These are phyloP conservation scores for Heliconius cydno DNA, from an alignment of 2,888 invertebrate species.

Conservation along the genomic window DNA sequence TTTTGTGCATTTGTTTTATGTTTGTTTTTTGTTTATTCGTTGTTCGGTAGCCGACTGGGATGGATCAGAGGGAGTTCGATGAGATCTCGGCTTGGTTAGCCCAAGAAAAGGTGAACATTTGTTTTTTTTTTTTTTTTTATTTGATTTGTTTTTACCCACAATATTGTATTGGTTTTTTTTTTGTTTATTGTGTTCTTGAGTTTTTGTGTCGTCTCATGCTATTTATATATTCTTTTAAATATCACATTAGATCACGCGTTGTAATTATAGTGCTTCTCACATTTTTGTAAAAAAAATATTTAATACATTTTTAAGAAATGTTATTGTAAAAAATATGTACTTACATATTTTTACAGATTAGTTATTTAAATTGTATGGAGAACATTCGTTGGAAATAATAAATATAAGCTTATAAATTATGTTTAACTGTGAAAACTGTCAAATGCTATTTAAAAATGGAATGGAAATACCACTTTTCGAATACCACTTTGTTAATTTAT, in stretches of 20 bases:
- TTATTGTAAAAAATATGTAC: too few relatives aligned
- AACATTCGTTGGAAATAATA: background rate
- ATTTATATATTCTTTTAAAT: background rate
- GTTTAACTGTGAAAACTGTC: background rate
- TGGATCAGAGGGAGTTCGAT: conserved; percentile 93
- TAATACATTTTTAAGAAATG: too few relatives aligned
- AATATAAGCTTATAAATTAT: background rate
- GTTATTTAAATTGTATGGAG: background rate
- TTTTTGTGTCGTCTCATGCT: background rate
- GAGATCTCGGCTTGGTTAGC: conserved; percentile 98
- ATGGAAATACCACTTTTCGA: background rate
- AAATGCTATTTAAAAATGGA: background rate
- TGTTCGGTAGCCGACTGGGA: conserved; percentile 75
- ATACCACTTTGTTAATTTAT: background rate
- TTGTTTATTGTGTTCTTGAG: background rate
- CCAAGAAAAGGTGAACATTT: conserved; percentile 86
- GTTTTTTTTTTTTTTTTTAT: conserved; percentile 45
- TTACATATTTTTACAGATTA: background rate
- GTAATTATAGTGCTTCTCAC: background rate
- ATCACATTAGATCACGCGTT: background rate
- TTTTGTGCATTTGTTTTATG: conserved; percentile 45
- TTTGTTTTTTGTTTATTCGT: conserved; percentile 40
- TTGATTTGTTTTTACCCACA: conserved; percentile 18
- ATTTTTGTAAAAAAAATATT: background rate
- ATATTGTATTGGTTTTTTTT: background rate